Base-by-base conservation (phyloP, 92 coral and sea anemone species). In the Porites cylindrica region DNA sequence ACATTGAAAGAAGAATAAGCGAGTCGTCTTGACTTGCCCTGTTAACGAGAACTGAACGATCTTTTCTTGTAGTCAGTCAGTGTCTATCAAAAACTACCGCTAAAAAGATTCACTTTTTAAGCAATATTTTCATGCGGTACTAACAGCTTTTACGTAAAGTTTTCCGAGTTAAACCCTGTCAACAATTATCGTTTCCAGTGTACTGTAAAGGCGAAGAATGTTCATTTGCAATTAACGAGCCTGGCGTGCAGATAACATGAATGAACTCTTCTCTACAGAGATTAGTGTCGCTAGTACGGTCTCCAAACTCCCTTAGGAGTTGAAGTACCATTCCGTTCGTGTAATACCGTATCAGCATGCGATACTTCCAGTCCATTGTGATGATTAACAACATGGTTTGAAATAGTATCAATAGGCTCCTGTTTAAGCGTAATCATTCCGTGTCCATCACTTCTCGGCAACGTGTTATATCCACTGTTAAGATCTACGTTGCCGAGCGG, bases 241-340 rank as follows among this genome's bases (percentile, higher is more conserved):
- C 59, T 38, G 47, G 47, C 60, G 58, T 51, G 58, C 17, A 38
- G 77, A 43, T n/a, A 70, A 11, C 64, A 24, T 51, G 24, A 17
- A 26, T 7, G 14, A 29, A 51, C 53, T 1, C 61, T 13, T 2
- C 19, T 53, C 16, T 54, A 54, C 32, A 5, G 38, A 18, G 8
- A 26, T 20, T 23, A 26, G 64, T 26, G 13, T 50, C 80, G 73
- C 81, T 74, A 95, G 66, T 95, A 95, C 8, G 98, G 98, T 77
- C 98, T 92, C 98, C 98, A 95, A 8, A 95, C 98, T 69, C 96
- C 96, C 51, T 94, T 94, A 9, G 98, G 95, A 5, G 95, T 88
- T 1, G 98, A 82, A 43, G 91, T 88, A 51, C 98, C 98, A 82
- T 95, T 95, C 61, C 98, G 87, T 86, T 95, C 98, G 43, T 90